phyloP scores from a whole-genome alignment of 1,140 invertebrate genomes.

The Drosophila kepulauana region DNA sequence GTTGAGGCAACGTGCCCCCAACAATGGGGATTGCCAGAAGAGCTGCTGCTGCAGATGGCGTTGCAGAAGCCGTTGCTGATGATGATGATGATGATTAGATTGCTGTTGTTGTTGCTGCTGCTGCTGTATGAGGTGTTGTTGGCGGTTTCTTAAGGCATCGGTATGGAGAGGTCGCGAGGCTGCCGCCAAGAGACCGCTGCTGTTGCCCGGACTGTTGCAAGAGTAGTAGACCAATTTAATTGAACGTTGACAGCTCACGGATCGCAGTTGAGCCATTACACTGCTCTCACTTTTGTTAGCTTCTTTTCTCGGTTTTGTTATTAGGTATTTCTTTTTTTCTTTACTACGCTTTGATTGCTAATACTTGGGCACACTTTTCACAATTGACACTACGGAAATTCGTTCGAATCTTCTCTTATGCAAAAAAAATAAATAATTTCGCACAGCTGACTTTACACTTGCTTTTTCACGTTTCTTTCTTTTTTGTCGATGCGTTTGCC shows the following conservation, averaged over 20 bases:
- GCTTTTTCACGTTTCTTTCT: slow-evolving; percentile 7
- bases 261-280: slow-evolving; percentile 85
- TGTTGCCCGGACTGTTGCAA: slow-evolving; percentile 39
- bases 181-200: slow-evolving; percentile 4
- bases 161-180: background rate
- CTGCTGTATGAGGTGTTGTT: background rate
- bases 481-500: slow-evolving; percentile 5
- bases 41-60: too few species aligned
- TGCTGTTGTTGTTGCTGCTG: slow-evolving; percentile 8
- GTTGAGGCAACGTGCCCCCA: slow-evolving; percentile 18
- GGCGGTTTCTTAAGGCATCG: too few species aligned
- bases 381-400: background rate
- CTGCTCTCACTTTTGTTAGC: background rate
- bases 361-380: background rate
- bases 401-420: background rate
- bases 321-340: background rate
- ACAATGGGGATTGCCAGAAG: slow-evolving; percentile 6
- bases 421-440: slow-evolving; percentile 15
- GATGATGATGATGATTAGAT: slow-evolving; percentile 9
- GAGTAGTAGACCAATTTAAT: slow-evolving; percentile 71
- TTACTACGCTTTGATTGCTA: background rate
- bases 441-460: slow-evolving; percentile 37
- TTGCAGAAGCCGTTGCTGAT: background rate
- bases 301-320: background rate
- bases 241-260: slow-evolving; percentile 77